Evolutionary conservation across 2,797 vertebrate genomes (phyloP), one percentile per base, ranked within the genome.

Genomic region (Morus bassanus): DNA sequence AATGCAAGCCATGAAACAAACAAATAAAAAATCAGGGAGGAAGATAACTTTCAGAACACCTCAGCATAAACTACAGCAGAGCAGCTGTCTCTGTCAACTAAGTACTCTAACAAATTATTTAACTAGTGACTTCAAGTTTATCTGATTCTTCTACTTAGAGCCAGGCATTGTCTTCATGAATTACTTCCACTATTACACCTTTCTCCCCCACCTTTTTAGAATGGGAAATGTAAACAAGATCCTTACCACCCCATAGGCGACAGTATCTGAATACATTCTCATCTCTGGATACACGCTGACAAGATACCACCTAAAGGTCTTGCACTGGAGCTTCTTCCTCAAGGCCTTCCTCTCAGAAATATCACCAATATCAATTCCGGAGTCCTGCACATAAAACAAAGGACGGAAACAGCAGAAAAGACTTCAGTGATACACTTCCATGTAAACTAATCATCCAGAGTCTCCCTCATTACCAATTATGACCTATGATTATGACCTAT

Each of bases 261-360:
- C 96, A 60, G 98, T 99, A 95, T 99, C 99, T 0, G 98, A 98
- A 96, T 99, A 99, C 99, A 99, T 99, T 96, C 99, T 99, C 99
- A 99, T 99, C 97, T 99, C 99, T 1, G 99, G 99, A 96, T 99
- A 99, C 92, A 99, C 99, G 35, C 98, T 99, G 97, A 99, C 99
- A 94, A 99, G 98, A 91, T 99, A 99, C 99, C 99, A 99, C 28
- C 99, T 98, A 92, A 99, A 99, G 16, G 99, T 99, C 98, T 99
- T 99, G 97, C 99, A 99, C 94, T 99, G 99, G 60, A 99, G 98
- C 94, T 98, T 98, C 74, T 99, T 99, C 97, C 99, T 98, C 93
- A 99, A 97, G 45, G 99, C 99, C 95, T 99, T 99, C 96, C 99
- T 98, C 87, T 99, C 98, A 0, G 99, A 99, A 97, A 99, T 98